Base-by-base conservation (phyloP, 92 coral and sea anemone species). In the Scolanthus callimorphus region DNA sequence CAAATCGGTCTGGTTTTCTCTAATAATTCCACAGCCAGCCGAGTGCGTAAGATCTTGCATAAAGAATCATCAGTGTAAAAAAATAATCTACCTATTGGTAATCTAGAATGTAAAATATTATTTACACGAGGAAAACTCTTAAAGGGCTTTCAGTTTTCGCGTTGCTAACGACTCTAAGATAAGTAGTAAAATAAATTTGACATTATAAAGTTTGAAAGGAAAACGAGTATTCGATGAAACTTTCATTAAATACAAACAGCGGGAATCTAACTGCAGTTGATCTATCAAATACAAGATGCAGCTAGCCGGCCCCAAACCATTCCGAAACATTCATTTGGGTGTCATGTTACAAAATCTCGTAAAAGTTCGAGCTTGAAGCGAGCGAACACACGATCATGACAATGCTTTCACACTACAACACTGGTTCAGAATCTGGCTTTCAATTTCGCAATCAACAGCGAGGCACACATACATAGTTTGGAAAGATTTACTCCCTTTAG, bases 381-480 rank as follows among this genome's bases (percentile, higher is more conserved):
- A 34, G 15, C 43, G 43, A 34, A 34, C 43, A 34, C 43, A 6
- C 9, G 15, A 15, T 34, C 9, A 6, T 34, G 43, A 34, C 43
- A 34, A 6, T 34, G 43, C 9, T 34, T 34, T 34, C 6, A 15
- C 43, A 15, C 43, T 15, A 34, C 15, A 6, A 34, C 43, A 34
- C 9, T 34, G 43, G 15, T 15, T 6, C 43, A 34, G 9, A 34
- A 34, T 28, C 20, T 39, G 49, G 15, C 26, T 4, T 8, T 26
- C 4, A 30, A 51, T 68, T 68, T 68, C 75, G 75, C 75, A 68
- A 53, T 66, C n/a, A n/a, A n/a, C n/a, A n/a, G n/a, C n/a, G n/a
- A n/a, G n/a, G n/a, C n/a, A n/a, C n/a, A n/a, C n/a, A 52, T 56
- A 55, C 44, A 55, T 50, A 57, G 58, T 52, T 29, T 12, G 55